Conservation (phyloP, 2,113 vertebrate species). For the Pagrus major region DNA sequence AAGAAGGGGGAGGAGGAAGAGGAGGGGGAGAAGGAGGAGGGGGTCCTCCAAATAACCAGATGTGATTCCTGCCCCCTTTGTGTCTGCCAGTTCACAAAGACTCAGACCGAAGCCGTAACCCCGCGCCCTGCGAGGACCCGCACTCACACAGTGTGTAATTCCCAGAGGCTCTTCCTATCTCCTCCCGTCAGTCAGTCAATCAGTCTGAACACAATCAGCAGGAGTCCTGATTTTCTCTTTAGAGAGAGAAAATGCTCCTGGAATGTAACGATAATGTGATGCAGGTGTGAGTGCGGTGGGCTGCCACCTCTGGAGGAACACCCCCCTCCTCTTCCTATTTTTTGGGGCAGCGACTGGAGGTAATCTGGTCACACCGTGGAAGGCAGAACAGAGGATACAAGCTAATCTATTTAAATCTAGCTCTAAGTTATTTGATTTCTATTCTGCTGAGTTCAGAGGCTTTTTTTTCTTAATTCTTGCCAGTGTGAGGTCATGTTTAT, state of each 20-base stretch:
- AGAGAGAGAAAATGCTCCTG: constrained; percentile 48
- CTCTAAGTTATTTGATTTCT: constrained; percentile 52
- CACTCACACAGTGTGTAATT: constrained; percentile 43
- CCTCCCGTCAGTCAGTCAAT: constrained; percentile 71
- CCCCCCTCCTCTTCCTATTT: background rate
- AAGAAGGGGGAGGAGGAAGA: background rate
- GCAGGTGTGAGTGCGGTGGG: constrained; percentile 50
- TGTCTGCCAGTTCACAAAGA: constrained; percentile 75
- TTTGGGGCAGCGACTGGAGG: constrained; percentile 50
- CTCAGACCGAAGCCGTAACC: constrained; percentile 60
- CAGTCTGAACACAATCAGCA: constrained; percentile 69
- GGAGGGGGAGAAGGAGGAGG: background rate
- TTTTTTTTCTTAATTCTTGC: background rate
- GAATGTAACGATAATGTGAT: constrained; percentile 71
- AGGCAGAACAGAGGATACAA: constrained; percentile 69
- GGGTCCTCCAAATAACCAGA: constrained; percentile 61
- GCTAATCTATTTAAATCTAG: constrained; percentile 73
- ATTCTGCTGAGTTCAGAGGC: constrained; percentile 31
- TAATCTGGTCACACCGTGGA: constrained; percentile 78
- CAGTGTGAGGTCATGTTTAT: constrained; percentile 9
- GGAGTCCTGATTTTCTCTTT: constrained; percentile 54
- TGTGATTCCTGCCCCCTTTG: constrained; percentile 73
- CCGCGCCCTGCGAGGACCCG: constrained; percentile 26
- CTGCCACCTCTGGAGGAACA: constrained; percentile 56
- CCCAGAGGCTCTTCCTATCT: constrained; percentile 66